A percentile compares a stretch with the other conserved stretches of the same genome.
Evolutionary conservation across 23 tunicate genomes (phyloP).

Genomic region (Botrylloides violaceus): DNA sequence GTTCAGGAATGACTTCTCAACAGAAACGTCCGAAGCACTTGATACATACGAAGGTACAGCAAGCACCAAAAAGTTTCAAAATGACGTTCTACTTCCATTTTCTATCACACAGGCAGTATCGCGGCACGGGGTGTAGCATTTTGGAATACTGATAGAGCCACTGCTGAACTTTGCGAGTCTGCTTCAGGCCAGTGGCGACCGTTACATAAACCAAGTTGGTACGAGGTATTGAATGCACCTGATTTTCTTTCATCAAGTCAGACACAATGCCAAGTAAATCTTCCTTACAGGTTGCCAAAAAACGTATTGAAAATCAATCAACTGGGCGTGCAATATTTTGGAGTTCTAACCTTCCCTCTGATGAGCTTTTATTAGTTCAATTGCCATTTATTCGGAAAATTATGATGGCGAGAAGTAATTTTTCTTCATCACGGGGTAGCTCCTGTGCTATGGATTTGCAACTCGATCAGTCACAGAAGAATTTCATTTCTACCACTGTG

Average conservation of each 20-base stretch:
- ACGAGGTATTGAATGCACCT: conserved; percentile 31
- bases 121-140: conserved; percentile 58
- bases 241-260: background rate
- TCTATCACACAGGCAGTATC: conserved; percentile 35
- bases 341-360: conserved; percentile 35
- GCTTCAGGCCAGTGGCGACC: conserved; percentile 80
- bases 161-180: conserved; percentile 42
- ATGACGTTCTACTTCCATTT: too few species aligned
- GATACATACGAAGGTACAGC: conserved; percentile 80
- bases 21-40: conserved; percentile 23
- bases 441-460: background rate
- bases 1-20: conserved; percentile 48
- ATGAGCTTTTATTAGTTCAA: conserved; percentile 19
- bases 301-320: conserved; percentile 35
- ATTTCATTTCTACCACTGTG: conserved; percentile 31
- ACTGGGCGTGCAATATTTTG: conserved; percentile 45
- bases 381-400: conserved; percentile 31
- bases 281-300: conserved; percentile 22
- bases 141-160: conserved; percentile 72
- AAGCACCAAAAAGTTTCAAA: too few species aligned
- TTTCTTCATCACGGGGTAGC: background rate
- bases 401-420: background rate
- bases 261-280: background rate
- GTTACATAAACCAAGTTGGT: conserved; percentile 83
- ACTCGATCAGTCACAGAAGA: conserved; percentile 32